Conservation (phyloP, 2,113 vertebrate species). For the Elanoides forficatus region DNA sequence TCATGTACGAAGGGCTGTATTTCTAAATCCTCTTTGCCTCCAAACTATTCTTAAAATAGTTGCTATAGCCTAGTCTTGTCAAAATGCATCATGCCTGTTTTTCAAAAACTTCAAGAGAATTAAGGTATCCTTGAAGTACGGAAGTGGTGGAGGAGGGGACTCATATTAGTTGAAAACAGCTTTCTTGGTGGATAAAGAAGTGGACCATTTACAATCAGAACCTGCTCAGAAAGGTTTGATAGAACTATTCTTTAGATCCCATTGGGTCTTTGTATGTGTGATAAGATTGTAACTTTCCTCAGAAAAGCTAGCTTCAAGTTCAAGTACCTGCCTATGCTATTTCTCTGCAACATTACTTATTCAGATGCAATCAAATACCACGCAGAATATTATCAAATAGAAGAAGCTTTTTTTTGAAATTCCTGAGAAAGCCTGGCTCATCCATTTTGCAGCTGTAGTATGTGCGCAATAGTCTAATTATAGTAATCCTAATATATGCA, state of each 20-base stretch:
- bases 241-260: neutral
- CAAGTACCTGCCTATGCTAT: neutral
- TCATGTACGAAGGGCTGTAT: neutral
- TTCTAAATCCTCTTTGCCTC: slow-evolving; percentile 33
- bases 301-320: slow-evolving; percentile 3
- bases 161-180: neutral
- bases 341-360: slow-evolving; percentile 36
- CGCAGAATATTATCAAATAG: slow-evolving; percentile 30
- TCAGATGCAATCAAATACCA: slow-evolving; percentile 60
- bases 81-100: neutral
- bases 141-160: neutral
- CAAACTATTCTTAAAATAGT: neutral
- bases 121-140: neutral
- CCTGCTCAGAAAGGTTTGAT: neutral
- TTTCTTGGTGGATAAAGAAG: neutral
- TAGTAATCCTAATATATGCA: slow-evolving; percentile 53
- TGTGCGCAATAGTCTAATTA: slow-evolving; percentile 44
- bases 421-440: slow-evolving; percentile 18
- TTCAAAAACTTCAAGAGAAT: neutral
- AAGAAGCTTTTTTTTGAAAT: slow-evolving; percentile 16
- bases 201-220: neutral
- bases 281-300: neutral
- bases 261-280: neutral
- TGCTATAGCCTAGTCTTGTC: neutral
- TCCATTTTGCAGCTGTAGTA: slow-evolving; percentile 43